A percentile compares a stretch with the other conserved stretches of the same genome.
These are phyloP conservation scores for Odontocolon sp. DNA, from an alignment of 2,888 invertebrate species.

Conservation along the genomic window DNA sequence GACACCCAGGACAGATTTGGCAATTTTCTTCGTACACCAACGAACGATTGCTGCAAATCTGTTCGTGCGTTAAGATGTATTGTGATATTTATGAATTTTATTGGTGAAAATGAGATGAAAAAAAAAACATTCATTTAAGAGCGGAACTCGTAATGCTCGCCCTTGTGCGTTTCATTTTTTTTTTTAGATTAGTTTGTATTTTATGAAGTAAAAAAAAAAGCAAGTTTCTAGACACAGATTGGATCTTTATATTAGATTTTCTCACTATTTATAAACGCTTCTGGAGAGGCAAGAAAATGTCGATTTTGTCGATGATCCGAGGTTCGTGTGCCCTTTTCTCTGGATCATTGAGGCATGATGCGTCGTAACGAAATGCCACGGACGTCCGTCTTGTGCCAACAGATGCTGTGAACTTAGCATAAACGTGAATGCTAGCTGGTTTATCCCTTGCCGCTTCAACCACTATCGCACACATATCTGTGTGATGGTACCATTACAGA, in stretches of 20 bases:
- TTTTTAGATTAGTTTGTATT: too few species aligned
- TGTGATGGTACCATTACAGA: too few species aligned
- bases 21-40: constrained; percentile 9
- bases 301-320: too few species aligned
- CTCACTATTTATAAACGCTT: too few species aligned
- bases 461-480: not conserved
- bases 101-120: not conserved
- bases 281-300: too few species aligned
- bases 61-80: constrained; percentile 12
- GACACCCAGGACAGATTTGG: not conserved
- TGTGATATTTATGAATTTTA: not conserved
- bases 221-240: too few species aligned
- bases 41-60: not conserved
- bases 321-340: too few species aligned
- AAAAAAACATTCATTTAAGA: too few species aligned
- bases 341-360: constrained; percentile 55
- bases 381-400: constrained; percentile 75
- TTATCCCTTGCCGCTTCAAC: constrained; percentile 14
- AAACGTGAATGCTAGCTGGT: constrained; percentile 63
- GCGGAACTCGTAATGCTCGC: too few species aligned
- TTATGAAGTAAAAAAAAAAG: too few species aligned
- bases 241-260: too few species aligned
- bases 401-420: constrained; percentile 74
- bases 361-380: constrained; percentile 71
- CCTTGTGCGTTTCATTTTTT: too few species aligned